These are phyloP conservation scores for Octopus bimaculoides DNA, from an alignment of 1,140 invertebrate genomes.

Conservation along the genomic window DNA sequence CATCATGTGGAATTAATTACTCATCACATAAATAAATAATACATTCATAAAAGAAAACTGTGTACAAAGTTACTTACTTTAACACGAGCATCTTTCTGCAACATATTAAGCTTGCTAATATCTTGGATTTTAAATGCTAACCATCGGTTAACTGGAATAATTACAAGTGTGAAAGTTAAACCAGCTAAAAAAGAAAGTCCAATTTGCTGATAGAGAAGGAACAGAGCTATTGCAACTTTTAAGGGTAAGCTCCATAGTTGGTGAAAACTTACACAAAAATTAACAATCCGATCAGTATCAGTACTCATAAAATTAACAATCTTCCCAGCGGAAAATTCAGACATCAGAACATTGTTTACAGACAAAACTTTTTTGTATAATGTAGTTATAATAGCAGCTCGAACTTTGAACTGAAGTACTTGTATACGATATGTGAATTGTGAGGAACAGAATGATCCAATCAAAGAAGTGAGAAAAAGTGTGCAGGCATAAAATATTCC, in stretches of 20 bases:
- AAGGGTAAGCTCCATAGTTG: slow-evolving; percentile 95
- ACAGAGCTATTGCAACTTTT: slow-evolving; percentile 61
- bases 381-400: slow-evolving; percentile 76
- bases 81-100: slow-evolving; percentile 85
- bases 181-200: slow-evolving; percentile 89
- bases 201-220: slow-evolving; percentile 68
- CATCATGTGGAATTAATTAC: no score
- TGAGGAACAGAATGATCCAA: slow-evolving; percentile 73
- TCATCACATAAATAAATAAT: no score
- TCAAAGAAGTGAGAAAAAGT: slow-evolving; percentile 60
- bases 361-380: slow-evolving; percentile 79
- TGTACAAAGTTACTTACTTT: slow-evolving; percentile 57
- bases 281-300: slow-evolving; percentile 91
- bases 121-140: slow-evolving; percentile 84
- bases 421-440: slow-evolving; percentile 90
- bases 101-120: slow-evolving; percentile 86
- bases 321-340: slow-evolving; percentile 74
- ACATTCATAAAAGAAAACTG: no score
- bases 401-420: slow-evolving; percentile 82
- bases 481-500: slow-evolving; percentile 80
- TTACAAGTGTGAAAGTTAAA: slow-evolving; percentile 76
- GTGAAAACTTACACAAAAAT: slow-evolving; percentile 94
- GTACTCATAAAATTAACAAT: slow-evolving; percentile 97
- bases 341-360: slow-evolving; percentile 37
- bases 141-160: slow-evolving; percentile 92